These are phyloP conservation scores for Cecidostiba fungosa DNA, from an alignment of 2,888 invertebrate species.

Conservation along the genomic window DNA sequence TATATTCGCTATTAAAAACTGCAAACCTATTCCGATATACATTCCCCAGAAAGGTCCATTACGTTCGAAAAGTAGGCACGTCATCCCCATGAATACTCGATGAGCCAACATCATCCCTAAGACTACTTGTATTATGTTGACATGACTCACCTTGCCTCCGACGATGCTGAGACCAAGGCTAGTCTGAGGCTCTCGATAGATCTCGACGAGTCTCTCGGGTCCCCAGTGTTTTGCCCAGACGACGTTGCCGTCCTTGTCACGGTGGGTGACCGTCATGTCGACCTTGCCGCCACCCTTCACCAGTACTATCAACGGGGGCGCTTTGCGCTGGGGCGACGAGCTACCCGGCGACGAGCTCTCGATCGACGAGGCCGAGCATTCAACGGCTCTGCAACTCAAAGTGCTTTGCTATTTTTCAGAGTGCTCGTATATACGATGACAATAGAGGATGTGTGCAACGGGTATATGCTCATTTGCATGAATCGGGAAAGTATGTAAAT, in stretches of 20 bases:
- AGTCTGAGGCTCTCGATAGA: conserved; percentile 87
- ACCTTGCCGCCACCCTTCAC: conserved; percentile 67
- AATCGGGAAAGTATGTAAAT: background rate
- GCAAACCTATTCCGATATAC: too few relatives aligned
- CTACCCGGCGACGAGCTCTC: conserved; percentile 65
- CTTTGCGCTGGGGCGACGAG: conserved; percentile 28
- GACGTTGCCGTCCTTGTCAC: conserved; percentile 79
- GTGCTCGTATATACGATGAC: too few relatives aligned
- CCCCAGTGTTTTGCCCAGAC: conserved; percentile 91
- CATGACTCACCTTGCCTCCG: conserved; percentile 90
- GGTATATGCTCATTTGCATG: too few relatives aligned
- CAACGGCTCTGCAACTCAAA: conserved; percentile 31
- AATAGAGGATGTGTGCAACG: background rate
- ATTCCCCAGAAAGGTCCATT: too few relatives aligned
- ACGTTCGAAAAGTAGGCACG: too few relatives aligned
- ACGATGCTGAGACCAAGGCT: conserved; percentile 98
- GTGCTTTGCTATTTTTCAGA: background rate
- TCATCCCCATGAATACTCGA: background rate
- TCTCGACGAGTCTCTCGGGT: conserved; percentile 87
- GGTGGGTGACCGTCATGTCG: conserved; percentile 79
- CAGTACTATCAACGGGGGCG: conserved; percentile 68
- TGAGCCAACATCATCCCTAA: background rate
- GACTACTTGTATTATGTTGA: too few relatives aligned
- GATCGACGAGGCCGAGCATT: conserved; percentile 62
- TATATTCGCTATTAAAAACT: too few relatives aligned